Evolutionary conservation across 2,113 vertebrate species (phyloP).

Genomic region (Spheniscus mendiculus): DNA sequence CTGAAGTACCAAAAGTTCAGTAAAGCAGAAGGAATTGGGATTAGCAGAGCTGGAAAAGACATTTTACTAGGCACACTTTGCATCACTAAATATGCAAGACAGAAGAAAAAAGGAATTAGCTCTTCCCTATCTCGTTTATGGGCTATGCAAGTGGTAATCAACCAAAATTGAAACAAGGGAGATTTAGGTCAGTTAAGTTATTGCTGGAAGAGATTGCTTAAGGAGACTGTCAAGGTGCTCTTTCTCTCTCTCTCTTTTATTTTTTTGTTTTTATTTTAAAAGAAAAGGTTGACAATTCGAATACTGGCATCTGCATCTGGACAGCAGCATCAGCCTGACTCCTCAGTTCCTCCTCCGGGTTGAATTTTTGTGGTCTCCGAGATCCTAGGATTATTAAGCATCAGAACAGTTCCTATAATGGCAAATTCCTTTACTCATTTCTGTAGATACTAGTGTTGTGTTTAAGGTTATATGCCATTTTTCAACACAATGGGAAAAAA

Average conservation of each 20-base stretch:
- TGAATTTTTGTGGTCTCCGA: accelerated
- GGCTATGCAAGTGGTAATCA: neutral
- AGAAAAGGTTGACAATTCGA: neutral
- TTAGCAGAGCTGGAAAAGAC: accelerated
- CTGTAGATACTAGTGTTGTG: neutral
- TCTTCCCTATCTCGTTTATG: accelerated
- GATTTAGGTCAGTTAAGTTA: too few relatives aligned
- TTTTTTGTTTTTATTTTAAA: neutral
- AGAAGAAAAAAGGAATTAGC: neutral
- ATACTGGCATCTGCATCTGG: too few relatives aligned
- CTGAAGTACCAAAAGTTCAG: neutral
- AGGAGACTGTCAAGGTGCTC: neutral
- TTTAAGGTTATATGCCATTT: neutral
- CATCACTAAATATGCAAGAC: accelerated
- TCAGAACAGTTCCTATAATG: neutral
- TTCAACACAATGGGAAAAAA: neutral
- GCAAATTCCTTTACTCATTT: neutral
- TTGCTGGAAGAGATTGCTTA: neutral
- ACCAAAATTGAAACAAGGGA: neutral
- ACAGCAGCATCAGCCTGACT: neutral
- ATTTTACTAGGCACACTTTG: accelerated
- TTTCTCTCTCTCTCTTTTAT: neutral
- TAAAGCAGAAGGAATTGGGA: neutral
- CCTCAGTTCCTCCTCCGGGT: neutral
- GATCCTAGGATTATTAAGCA: neutral